Conservation (phyloP, 2,797 vertebrate genomes). For the Rhynchonycteris naso region DNA sequence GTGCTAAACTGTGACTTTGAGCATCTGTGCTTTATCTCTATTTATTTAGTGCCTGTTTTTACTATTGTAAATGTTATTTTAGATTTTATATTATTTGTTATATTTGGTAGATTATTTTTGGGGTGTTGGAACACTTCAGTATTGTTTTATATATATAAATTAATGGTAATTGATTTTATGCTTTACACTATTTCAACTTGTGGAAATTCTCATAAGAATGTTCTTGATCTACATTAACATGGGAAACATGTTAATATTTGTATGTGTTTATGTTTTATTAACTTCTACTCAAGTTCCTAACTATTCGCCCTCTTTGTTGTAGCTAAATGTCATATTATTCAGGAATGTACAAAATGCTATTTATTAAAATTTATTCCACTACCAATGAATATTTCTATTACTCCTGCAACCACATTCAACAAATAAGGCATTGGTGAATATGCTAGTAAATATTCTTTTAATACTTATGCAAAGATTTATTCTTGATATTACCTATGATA, state of each 20-base stretch:
- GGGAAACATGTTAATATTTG: neutral
- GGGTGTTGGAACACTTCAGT: neutral
- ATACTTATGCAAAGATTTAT: neutral
- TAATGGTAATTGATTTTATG: neutral
- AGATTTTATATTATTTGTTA: neutral
- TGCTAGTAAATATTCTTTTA: neutral
- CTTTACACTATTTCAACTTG: neutral
- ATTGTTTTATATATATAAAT: neutral
- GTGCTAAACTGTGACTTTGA: neutral
- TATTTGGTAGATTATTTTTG: neutral
- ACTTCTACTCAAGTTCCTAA: neutral
- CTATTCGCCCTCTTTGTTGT: neutral
- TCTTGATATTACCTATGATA: neutral
- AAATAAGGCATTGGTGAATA: neutral
- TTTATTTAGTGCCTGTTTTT: neutral
- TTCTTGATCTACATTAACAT: neutral
- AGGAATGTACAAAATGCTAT: neutral
- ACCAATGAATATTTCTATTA: neutral
- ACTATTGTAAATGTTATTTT: neutral
- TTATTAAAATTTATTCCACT: neutral
- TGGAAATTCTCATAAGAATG: neutral
- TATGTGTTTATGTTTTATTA: neutral
- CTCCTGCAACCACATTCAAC: neutral
- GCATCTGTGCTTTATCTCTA: neutral
- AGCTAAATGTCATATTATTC: neutral